A percentile compares a stretch with the other conserved stretches of the same genome.
Evolutionary conservation across 2,113 vertebrate genomes (phyloP).

Genomic region (Podarcis muralis): DNA sequence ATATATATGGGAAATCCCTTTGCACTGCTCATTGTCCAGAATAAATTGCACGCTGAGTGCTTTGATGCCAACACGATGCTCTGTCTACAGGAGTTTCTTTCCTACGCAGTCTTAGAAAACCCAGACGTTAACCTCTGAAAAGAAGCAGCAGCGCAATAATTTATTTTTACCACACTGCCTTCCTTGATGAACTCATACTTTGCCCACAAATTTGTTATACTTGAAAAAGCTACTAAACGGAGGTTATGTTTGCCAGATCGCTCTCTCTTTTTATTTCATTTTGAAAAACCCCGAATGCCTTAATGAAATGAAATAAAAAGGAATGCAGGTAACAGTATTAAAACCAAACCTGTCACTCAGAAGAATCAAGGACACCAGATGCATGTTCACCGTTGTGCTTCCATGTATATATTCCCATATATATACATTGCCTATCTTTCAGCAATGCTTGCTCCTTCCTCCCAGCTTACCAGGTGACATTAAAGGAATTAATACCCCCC

Average conservation of each 20-base stretch:
- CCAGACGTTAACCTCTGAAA: constrained; percentile 31
- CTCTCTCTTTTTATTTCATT: constrained; percentile 52
- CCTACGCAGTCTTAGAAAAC: constrained; percentile 9
- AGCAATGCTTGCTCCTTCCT: neutral
- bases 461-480: too few species aligned
- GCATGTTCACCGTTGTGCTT: neutral
- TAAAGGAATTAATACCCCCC: too few species aligned
- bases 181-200: neutral
- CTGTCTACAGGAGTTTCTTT: constrained; percentile 50
- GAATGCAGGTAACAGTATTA: constrained; percentile 34
- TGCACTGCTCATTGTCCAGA: constrained; percentile 30
- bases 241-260: neutral
- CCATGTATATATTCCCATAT: too few species aligned
- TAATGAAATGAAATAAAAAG: constrained; percentile 37
- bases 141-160: constrained; percentile 5
- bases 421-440: neutral
- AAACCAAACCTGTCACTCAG: constrained; percentile 72
- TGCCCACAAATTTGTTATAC: constrained; percentile 1
- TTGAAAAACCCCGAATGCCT: constrained; percentile 34
- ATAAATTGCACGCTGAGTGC: neutral
- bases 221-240: constrained; percentile 21
- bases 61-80: constrained; percentile 63
- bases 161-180: constrained; percentile 35
- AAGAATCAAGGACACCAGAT: constrained; percentile 57
- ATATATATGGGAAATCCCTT: constrained; percentile 32